phyloP scores from a whole-genome alignment of 2,797 vertebrate genomes.

The Artibeus jamaicensis region DNA sequence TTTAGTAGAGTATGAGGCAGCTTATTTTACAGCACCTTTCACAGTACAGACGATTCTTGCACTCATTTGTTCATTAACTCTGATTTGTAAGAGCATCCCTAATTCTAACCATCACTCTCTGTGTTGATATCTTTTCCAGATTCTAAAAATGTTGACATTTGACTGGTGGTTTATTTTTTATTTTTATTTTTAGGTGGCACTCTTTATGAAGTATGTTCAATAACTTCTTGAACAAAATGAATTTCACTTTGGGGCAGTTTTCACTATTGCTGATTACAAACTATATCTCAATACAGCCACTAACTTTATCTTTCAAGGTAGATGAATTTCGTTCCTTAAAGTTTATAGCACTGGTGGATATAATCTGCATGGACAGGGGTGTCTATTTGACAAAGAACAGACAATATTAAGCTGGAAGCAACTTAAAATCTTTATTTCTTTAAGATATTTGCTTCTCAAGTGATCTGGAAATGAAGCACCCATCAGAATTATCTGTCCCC shows the following conservation, averaged over 20 bases:
- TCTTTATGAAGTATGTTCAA: background rate
- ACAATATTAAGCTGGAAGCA: background rate
- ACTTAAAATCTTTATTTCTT: conserved; percentile 22
- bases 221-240: background rate
- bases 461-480: background rate
- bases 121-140: background rate
- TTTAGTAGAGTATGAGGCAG: background rate
- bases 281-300: background rate
- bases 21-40: background rate
- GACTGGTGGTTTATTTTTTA: background rate
- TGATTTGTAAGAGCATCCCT: background rate
- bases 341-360: background rate
- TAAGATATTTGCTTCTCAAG: background rate
- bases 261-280: background rate
- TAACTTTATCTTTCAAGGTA: background rate
- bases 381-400: conserved; percentile 24
- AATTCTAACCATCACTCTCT: background rate
- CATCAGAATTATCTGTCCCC: background rate
- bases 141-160: background rate
- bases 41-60: background rate
- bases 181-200: background rate
- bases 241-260: background rate
- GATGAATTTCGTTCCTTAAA: background rate
- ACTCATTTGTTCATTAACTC: background rate
- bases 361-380: background rate